phyloP scores from a whole-genome alignment of 2,888 invertebrate genomes.

The Stramonita haemastoma region DNA sequence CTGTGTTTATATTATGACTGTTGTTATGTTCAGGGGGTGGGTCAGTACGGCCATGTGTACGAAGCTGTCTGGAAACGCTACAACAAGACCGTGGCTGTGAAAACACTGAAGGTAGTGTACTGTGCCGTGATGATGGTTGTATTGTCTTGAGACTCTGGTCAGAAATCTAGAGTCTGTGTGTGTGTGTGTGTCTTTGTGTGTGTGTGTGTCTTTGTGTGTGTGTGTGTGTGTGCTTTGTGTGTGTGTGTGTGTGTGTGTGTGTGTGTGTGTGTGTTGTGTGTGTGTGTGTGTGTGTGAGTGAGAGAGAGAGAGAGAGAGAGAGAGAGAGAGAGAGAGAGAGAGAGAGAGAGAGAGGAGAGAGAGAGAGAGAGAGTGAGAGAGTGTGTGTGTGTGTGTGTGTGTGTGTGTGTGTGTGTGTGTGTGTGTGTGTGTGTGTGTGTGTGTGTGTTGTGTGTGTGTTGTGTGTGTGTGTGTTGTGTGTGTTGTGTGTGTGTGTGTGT shows the following conservation, averaged over 20 bases:
- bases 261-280: too few species aligned
- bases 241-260: too few species aligned
- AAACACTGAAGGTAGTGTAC: slow-evolving; percentile 89
- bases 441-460: not conserved
- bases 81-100: slow-evolving; percentile 98
- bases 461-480: too few species aligned
- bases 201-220: too few species aligned
- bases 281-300: too few species aligned
- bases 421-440: not conserved
- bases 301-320: not conserved
- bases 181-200: too few species aligned
- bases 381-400: not conserved
- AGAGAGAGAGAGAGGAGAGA: not conserved
- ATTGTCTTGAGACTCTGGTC: too few species aligned
- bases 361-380: slow-evolving; percentile 45
- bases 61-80: slow-evolving; percentile 97
- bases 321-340: not conserved
- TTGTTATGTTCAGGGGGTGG: slow-evolving; percentile 83
- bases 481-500: slow-evolving; percentile 74
- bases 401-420: not conserved
- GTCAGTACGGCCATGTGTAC: slow-evolving; percentile 91
- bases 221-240: too few species aligned
- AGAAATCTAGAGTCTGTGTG: too few species aligned
- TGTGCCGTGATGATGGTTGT: too few species aligned
- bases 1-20: too few species aligned